phyloP scores from a whole-genome alignment of 2,113 vertebrate genomes.

The Melanostigma gelatinosum region DNA sequence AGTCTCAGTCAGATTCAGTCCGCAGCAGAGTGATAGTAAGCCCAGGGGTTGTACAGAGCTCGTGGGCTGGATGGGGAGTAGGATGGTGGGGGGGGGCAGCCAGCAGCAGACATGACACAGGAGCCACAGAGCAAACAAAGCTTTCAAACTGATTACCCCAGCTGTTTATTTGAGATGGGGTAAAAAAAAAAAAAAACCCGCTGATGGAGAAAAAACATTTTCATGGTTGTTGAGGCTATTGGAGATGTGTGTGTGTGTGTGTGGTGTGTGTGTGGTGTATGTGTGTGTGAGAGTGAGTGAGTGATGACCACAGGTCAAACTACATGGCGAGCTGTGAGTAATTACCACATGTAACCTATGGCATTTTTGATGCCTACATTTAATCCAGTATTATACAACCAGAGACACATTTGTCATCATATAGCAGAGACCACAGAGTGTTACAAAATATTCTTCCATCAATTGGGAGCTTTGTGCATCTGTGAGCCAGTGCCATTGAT shows the following conservation, averaged over 20 bases:
- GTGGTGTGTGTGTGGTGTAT: conserved; percentile 17
- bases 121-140: conserved; percentile 80
- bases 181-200: conserved; percentile 43
- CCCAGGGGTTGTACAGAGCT: conserved; percentile 51
- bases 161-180: conserved; percentile 76
- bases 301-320: conserved; percentile 19
- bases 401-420: conserved; percentile 12
- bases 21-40: conserved; percentile 52
- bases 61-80: conserved; percentile 48
- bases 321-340: conserved; percentile 6
- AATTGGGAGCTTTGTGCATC: neutral
- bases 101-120: conserved; percentile 66
- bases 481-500: neutral
- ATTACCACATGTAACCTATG: conserved; percentile 5
- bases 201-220: conserved; percentile 74
- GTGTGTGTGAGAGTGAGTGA: conserved; percentile 7
- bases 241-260: conserved; percentile 4
- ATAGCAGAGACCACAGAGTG: neutral
- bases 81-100: conserved; percentile 27
- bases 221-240: conserved; percentile 37
- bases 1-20: conserved; percentile 68
- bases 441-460: conserved; percentile 3
- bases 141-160: conserved; percentile 83
- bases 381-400: conserved; percentile 26
- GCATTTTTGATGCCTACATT: conserved; percentile 2